Evolutionary conservation across 2,797 vertebrate genomes (phyloP).

Genomic region (Lepus townsendii): DNA sequence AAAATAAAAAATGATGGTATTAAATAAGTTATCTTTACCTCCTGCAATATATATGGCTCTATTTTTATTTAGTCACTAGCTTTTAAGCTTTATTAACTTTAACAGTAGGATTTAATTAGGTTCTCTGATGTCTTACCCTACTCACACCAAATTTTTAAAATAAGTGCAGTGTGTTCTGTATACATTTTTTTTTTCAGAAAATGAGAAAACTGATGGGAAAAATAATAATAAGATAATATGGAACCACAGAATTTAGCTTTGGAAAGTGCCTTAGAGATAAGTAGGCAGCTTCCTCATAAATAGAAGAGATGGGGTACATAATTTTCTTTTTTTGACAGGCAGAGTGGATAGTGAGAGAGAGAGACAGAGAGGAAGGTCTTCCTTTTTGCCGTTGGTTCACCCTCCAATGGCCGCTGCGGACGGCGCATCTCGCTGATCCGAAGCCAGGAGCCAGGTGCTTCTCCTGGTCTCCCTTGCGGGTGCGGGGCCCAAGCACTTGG

Average conservation of each 20-base stretch:
- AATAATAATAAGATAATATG: neutral
- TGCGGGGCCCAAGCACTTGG: no score
- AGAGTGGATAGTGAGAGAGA: no score
- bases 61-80: neutral
- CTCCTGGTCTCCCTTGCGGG: no score
- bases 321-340: neutral
- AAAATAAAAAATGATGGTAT: neutral
- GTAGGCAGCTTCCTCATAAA: neutral
- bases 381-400: no score
- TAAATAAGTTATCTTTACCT: neutral
- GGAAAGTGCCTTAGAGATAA: neutral
- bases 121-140: neutral
- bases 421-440: no score
- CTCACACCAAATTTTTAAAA: neutral
- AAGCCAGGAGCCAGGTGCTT: no score
- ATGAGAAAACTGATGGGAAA: neutral
- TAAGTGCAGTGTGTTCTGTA: neutral
- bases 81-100: neutral
- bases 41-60: neutral
- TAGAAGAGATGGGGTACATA: neutral
- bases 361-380: no score
- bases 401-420: no score
- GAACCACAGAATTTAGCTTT: constrained; percentile 10
- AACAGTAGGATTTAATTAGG: neutral
- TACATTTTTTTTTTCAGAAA: constrained; percentile 1